These are phyloP conservation scores for Euwallacea similis DNA, from an alignment of 1,140 invertebrate species.

Conservation along the genomic window DNA sequence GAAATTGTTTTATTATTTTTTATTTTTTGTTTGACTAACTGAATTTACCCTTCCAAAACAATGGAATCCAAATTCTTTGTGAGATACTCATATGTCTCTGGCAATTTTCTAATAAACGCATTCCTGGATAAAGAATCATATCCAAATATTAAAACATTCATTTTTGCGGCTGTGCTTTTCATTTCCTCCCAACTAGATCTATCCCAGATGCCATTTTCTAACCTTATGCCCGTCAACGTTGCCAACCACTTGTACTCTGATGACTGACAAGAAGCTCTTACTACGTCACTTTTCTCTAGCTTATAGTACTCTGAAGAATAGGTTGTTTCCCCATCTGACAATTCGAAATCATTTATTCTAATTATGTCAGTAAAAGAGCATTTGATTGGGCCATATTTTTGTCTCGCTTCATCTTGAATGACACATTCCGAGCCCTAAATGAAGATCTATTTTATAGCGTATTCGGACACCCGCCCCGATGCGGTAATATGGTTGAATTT, in stretches of 20 bases:
- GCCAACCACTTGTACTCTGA: slow-evolving; percentile 57
- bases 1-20: slow-evolving; percentile 22
- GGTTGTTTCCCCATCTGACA: slow-evolving; percentile 56
- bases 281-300: slow-evolving; percentile 67
- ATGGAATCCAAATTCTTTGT: slow-evolving; percentile 68
- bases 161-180: slow-evolving; percentile 56
- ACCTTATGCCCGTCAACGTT: slow-evolving; percentile 60
- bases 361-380: slow-evolving; percentile 66
- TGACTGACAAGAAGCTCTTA: slow-evolving; percentile 54
- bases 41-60: slow-evolving; percentile 67
- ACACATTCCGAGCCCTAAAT: slow-evolving; percentile 57
- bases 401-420: slow-evolving; percentile 57
- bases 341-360: slow-evolving; percentile 61
- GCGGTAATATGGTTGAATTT: background rate
- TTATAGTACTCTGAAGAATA: slow-evolving; percentile 62
- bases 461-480: background rate
- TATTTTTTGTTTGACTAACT: background rate
- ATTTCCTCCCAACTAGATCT: slow-evolving; percentile 58
- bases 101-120: slow-evolving; percentile 83
- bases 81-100: slow-evolving; percentile 78
- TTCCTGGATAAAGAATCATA: slow-evolving; percentile 90
- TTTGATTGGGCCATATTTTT: slow-evolving; percentile 56
- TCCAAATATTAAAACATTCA: slow-evolving; percentile 87
- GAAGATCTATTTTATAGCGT: background rate
- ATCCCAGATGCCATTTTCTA: slow-evolving; percentile 55